A percentile compares a stretch with the other conserved stretches of the same genome.
These are phyloP conservation scores for Distichodus sexfasciatus DNA, from an alignment of 2,797 vertebrate species.

Conservation along the genomic window DNA sequence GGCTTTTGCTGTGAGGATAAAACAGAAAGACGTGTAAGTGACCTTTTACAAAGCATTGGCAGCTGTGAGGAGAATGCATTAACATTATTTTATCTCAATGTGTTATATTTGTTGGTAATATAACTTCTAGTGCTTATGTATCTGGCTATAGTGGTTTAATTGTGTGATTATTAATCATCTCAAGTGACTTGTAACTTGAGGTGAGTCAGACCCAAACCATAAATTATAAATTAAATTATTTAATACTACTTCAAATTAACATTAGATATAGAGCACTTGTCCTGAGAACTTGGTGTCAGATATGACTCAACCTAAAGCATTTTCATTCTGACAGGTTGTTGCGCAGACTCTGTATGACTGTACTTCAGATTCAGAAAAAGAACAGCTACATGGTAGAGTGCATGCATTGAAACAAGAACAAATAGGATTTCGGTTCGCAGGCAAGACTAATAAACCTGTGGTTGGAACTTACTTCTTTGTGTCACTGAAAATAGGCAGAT, in stretches of 20 bases:
- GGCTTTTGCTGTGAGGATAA: neutral
- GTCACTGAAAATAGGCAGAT: too few species aligned
- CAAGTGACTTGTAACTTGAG: too few species aligned
- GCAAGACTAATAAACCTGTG: neutral
- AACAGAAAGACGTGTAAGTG: neutral
- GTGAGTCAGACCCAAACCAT: too few species aligned
- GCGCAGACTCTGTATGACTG: slow-evolving; percentile 71
- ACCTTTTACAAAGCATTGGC: neutral
- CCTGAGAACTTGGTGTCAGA: neutral
- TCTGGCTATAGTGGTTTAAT: neutral
- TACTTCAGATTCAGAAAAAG: slow-evolving; percentile 40
- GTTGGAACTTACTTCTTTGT: neutral
- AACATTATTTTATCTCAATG: neutral
- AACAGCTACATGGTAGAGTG: neutral
- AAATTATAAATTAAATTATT: too few species aligned
- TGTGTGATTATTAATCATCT: neutral
- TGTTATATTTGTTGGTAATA: neutral
- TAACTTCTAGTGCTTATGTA: neutral
- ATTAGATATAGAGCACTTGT: neutral
- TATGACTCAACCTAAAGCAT: neutral
- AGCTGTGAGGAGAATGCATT: neutral
- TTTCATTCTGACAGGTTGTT: slow-evolving; percentile 68
- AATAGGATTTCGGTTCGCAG: slow-evolving; percentile 3
- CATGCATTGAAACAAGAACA: neutral
- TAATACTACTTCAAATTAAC: too few species aligned